These are phyloP conservation scores for Steinernema khuongi DNA, from an alignment of 1,140 invertebrate genomes.

Conservation along the genomic window DNA sequence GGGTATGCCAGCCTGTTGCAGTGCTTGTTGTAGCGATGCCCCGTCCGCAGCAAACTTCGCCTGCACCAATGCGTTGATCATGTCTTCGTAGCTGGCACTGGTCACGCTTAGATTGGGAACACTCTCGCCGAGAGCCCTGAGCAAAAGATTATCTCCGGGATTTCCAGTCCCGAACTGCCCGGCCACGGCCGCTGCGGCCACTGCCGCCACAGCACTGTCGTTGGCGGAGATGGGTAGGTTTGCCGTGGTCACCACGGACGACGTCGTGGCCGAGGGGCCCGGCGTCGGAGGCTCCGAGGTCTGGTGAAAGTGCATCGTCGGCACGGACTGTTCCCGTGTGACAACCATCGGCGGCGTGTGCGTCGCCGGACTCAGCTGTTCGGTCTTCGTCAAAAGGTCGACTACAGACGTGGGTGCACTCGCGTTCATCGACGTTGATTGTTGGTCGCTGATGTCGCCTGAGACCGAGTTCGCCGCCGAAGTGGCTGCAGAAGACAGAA, in stretches of 20 bases:
- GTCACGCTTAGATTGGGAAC: neutral
- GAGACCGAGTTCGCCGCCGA: neutral
- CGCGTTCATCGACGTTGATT: neutral
- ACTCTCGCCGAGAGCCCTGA: neutral
- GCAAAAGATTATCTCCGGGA: neutral
- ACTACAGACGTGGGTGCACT: neutral
- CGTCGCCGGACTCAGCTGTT: neutral
- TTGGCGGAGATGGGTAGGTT: neutral
- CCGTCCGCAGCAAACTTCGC: neutral
- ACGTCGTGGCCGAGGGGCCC: neutral
- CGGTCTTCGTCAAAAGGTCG: conserved; percentile 4
- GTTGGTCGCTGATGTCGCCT: neutral
- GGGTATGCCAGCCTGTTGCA: neutral
- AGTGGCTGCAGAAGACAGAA: neutral
- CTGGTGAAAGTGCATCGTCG: neutral
- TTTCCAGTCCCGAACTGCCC: neutral
- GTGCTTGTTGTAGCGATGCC: neutral
- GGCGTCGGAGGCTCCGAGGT: neutral
- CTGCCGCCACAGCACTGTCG: neutral
- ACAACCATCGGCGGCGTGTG: neutral
- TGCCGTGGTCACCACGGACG: neutral
- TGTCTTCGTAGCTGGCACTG: neutral
- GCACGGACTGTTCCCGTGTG: neutral
- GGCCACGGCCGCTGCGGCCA: neutral
- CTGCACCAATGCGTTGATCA: neutral